Evolutionary conservation across 2,797 vertebrate species (phyloP).

Genomic region (Garrulus glandarius): DNA sequence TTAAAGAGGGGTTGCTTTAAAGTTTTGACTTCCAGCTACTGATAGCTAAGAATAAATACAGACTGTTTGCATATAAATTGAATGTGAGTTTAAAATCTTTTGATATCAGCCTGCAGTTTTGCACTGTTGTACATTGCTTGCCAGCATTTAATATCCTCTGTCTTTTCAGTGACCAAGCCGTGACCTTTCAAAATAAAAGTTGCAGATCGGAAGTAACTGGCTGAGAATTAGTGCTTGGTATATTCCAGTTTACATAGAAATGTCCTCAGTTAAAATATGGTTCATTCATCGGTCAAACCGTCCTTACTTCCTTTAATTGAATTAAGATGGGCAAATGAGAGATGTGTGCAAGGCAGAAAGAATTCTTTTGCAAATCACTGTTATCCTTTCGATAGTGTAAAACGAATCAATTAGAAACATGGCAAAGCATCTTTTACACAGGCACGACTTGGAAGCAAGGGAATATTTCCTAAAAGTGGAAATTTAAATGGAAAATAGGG

Average conservation of each 20-base stretch:
- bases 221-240: slow-evolving; percentile 79
- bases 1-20: neutral
- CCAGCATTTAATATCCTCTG: slow-evolving; percentile 54
- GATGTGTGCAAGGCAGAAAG: slow-evolving; percentile 82
- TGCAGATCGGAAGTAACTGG: slow-evolving; percentile 78
- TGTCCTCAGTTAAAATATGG: slow-evolving; percentile 88
- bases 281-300: slow-evolving; percentile 92
- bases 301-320: slow-evolving; percentile 97
- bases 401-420: slow-evolving; percentile 80
- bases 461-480: slow-evolving; percentile 66
- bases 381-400: slow-evolving; percentile 75
- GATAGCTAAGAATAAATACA: neutral
- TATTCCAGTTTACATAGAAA: slow-evolving; percentile 81
- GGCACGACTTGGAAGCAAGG: slow-evolving; percentile 47
- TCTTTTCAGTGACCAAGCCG: slow-evolving; percentile 73
- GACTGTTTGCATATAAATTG: neutral
- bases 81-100: slow-evolving; percentile 18
- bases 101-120: slow-evolving; percentile 43
- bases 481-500: slow-evolving; percentile 54
- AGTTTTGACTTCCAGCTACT: neutral
- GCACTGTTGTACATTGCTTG: neutral
- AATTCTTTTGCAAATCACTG: slow-evolving; percentile 78
- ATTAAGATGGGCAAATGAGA: slow-evolving; percentile 97
- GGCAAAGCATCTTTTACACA: slow-evolving; percentile 68
- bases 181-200: slow-evolving; percentile 80